Percentiles rank a stretch among this genome's conserved stretches.
Evolutionary conservation across 2,888 invertebrate species (phyloP).

Genomic region (Acanthosepion pharaonis): DNA sequence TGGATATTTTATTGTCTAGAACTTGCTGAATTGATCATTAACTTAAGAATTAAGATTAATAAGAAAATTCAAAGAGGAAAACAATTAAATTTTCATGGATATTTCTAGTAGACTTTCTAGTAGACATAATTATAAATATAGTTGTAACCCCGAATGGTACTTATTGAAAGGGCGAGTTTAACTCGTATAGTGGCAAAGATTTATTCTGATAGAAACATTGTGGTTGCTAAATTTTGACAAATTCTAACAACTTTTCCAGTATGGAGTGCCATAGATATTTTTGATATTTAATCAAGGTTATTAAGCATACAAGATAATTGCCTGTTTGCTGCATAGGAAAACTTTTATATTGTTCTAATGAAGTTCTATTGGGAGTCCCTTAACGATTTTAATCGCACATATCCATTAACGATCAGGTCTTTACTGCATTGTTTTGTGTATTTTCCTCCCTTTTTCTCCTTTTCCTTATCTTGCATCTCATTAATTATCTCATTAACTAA

Average conservation of each 20-base stretch:
- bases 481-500: conserved; percentile 33
- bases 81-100: too few relatives aligned
- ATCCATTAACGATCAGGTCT: neutral
- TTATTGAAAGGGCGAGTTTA: too few relatives aligned
- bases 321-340: neutral
- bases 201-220: neutral
- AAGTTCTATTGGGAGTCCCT: neutral
- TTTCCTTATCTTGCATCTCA: neutral
- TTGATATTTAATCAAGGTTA: neutral
- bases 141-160: too few relatives aligned
- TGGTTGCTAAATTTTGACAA: neutral
- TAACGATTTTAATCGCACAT: neutral
- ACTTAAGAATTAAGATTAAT: too few relatives aligned
- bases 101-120: too few relatives aligned
- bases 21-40: too few relatives aligned
- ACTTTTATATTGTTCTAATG: neutral
- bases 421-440: neutral
- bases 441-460: neutral
- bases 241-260: neutral
- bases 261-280: neutral
- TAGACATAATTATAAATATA: too few relatives aligned
- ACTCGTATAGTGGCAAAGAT: neutral
- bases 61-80: too few relatives aligned
- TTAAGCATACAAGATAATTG: conserved; percentile 6
- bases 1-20: too few relatives aligned